Base-by-base conservation (phyloP, 1,140 invertebrate species). In the Oreohelix idahoensis region DNA sequence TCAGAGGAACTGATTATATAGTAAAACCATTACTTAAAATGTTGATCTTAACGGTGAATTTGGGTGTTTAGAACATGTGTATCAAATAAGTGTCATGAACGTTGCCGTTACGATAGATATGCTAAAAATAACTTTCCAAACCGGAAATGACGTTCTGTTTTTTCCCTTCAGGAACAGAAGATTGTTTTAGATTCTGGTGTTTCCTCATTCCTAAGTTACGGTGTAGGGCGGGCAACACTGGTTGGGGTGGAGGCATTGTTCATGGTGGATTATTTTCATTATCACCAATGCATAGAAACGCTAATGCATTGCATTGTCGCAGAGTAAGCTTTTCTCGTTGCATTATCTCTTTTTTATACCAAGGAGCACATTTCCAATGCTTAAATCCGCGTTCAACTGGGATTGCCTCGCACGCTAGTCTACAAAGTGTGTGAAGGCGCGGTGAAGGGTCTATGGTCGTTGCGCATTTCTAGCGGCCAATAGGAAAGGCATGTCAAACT, bases 401-500 rank as follows among this genome's bases (percentile, higher is more conserved):
- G 53, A n/a, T n/a, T 58, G 53, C 53, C 53, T 15, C 53, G 53
- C 53, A 58, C 53, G 53, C 53, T 4, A 58, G 63, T 35, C 63
- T 15, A n/a, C 1, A 20, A 66, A 66, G 63, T 58, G 26, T 58
- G 51, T 66, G n/a, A 13, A 66, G 63, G 63, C 20, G 4, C 63
- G 8, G 51, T 66, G n/a, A 13, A 66, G 63, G 63, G 63, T 17
- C 63, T 66, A 66, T 66, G 63, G 63, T 32, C 63, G 63, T 29
- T 66, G 63, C 63, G 63, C 63, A 17, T 17, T 66, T 32, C 63
- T 66, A 66, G 63, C 63, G 63, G 63, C 63, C 63, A 66, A 66
- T 66, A 66, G 29, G 63, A 66, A 66, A 66, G 63, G 63, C 63
- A 66, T 66, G 4, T 66, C 63, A 5, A n/a, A 66, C 63, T 32